A percentile compares a stretch with the other conserved stretches of the same genome.
Evolutionary conservation across 2,888 invertebrate species (phyloP).

Genomic region (Onthophagus sagittarius): DNA sequence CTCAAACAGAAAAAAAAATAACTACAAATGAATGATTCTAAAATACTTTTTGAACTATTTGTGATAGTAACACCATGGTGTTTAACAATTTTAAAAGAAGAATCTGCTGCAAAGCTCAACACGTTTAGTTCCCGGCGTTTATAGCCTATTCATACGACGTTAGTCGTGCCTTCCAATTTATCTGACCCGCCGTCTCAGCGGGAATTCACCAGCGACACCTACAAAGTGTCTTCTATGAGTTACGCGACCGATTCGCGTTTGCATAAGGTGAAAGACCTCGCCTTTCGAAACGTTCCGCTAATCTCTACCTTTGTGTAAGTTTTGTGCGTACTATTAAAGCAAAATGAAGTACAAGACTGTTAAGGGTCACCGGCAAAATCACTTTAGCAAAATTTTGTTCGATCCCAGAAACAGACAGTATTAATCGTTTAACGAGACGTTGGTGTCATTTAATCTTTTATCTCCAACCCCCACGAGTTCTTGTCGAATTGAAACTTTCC

Average conservation of each 20-base stretch:
- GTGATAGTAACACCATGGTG: too few species aligned
- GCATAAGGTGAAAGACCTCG: conserved; percentile 23
- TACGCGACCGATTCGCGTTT: conserved; percentile 21
- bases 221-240: conserved; percentile 27
- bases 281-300: background rate
- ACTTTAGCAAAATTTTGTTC: too few species aligned
- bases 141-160: conserved; percentile 24
- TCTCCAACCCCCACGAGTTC: background rate
- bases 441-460: background rate
- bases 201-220: conserved; percentile 28
- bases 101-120: background rate
- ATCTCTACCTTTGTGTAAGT: conserved; percentile 3
- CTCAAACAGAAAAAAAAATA: too few species aligned
- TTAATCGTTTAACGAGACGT: background rate
- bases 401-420: background rate
- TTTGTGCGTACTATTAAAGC: background rate
- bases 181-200: conserved; percentile 31
- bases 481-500: background rate
- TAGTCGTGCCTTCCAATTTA: conserved; percentile 29
- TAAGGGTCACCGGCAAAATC: too few species aligned
- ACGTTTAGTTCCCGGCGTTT: conserved; percentile 9
- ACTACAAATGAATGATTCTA: too few species aligned
- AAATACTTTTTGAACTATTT: too few species aligned
- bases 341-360: too few species aligned
- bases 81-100: background rate